Conservation (phyloP, 2,797 vertebrate species). For the Microctenopoma lineatum region DNA sequence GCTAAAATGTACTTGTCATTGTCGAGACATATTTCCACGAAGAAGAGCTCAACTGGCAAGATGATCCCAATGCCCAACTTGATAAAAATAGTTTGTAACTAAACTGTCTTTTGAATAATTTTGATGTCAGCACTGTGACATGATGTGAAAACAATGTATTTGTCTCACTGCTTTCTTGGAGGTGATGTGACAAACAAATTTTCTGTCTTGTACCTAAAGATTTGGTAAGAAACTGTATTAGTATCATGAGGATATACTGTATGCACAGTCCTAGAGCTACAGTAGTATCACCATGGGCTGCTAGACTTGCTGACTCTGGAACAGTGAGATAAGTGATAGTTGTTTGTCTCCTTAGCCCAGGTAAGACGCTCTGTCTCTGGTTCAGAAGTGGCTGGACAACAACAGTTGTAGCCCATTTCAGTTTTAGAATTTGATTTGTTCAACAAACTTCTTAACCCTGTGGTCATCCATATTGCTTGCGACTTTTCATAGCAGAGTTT, state of each 20-base stretch:
- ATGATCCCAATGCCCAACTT: constrained; percentile 61
- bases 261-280: not conserved
- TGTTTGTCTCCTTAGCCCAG: no score
- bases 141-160: constrained; percentile 54
- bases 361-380: no score
- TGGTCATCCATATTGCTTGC: no score
- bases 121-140: constrained; percentile 53
- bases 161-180: constrained; percentile 47
- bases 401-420: no score
- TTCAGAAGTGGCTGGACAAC: no score
- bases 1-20: constrained; percentile 78
- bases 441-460: no score
- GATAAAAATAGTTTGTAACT: constrained; percentile 68
- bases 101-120: constrained; percentile 62
- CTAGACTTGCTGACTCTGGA: no score
- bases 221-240: not conserved
- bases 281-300: not conserved
- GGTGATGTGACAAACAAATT: constrained; percentile 38
- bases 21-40: constrained; percentile 69
- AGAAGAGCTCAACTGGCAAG: constrained; percentile 64
- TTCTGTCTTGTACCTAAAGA: constrained; percentile 6
- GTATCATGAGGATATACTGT: not conserved
- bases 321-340: no score
- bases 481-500: no score
- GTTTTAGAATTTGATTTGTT: no score